A percentile compares a stretch with the other conserved stretches of the same genome.
Conservation (phyloP, 2,888 invertebrate genomes). For the Dyspetes luteomarginatus region DNA sequence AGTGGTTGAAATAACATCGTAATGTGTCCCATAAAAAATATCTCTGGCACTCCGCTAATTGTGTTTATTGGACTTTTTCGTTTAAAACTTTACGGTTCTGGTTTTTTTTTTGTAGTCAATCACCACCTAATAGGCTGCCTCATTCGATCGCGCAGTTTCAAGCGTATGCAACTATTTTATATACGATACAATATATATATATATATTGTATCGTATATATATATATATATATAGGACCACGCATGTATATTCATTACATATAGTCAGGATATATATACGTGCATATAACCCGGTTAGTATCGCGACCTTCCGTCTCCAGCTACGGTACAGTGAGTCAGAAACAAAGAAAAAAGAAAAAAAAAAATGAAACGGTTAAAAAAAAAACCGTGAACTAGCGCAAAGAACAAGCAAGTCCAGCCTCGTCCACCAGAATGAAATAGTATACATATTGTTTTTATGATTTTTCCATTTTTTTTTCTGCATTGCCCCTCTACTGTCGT, state of each 20-base stretch:
- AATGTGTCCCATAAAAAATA: no score
- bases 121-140: not conserved
- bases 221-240: constrained; percentile 21
- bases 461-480: constrained; percentile 39
- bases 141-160: constrained; percentile 24
- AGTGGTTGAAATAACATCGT: no score
- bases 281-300: constrained; percentile 61
- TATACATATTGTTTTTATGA: constrained; percentile 44
- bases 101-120: not conserved
- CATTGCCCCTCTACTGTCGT: constrained; percentile 21
- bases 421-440: constrained; percentile 54
- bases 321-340: constrained; percentile 45
- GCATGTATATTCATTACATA: constrained; percentile 41
- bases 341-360: constrained; percentile 47
- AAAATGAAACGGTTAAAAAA: constrained; percentile 28
- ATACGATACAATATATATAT: not conserved
- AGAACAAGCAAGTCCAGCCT: constrained; percentile 38
- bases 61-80: not conserved
- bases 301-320: constrained; percentile 53
- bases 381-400: constrained; percentile 12
- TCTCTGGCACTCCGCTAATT: not conserved
- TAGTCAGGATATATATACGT: constrained; percentile 42
- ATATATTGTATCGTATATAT: constrained; percentile 2
- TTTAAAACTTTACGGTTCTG: not conserved
- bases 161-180: not conserved